Evolutionary conservation across 2,113 vertebrate species (phyloP).

Genomic region (rabbit (Oryctolagus cuniculus)): mOryCun1.1 NC_091432.1:178925001-178925500

Average conservation of each 20-base stretch:
- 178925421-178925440: too few species aligned
- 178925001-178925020: too few species aligned
- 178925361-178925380: too few species aligned
- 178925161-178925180: background rate
- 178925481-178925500: background rate
- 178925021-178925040: too few species aligned
- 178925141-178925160: conserved; percentile 8
- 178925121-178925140: background rate
- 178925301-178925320: background rate
- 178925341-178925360: background rate
- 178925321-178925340: background rate
- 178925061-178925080: background rate
- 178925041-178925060: too few species aligned
- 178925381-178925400: too few species aligned
- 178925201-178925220: background rate
- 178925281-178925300: background rate
- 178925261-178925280: background rate
- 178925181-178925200: background rate
- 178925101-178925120: background rate
- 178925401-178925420: too few species aligned
- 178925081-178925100: background rate
- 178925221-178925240: background rate
- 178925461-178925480: background rate
- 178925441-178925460: too few species aligned
- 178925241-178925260: conserved; percentile 26